Conservation (phyloP, 2,113 vertebrate species). For the Ameiurus melas region DNA sequence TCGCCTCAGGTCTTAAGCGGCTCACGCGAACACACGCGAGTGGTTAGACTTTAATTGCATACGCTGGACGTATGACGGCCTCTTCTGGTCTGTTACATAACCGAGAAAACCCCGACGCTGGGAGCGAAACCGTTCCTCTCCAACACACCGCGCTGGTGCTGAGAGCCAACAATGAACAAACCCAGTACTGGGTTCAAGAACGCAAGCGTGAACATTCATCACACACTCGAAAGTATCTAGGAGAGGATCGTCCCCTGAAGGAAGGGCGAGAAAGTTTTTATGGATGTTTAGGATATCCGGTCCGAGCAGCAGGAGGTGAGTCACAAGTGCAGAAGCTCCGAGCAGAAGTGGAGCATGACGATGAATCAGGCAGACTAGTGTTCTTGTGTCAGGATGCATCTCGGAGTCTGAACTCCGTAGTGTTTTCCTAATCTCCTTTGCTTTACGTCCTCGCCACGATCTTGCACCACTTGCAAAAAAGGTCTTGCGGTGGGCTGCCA, state of each 20-base stretch:
- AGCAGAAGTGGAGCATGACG: background rate
- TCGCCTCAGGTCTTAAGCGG: background rate
- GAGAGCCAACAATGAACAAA: background rate
- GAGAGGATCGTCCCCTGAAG: no score
- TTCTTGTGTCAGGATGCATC: background rate
- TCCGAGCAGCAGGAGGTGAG: background rate
- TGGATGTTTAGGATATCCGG: background rate
- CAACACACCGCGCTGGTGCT: background rate
- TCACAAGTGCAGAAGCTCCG: background rate
- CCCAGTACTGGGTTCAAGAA: no score
- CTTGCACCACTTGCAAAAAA: background rate
- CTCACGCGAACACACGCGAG: background rate
- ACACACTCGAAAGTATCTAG: background rate
- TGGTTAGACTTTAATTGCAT: slow-evolving; percentile 16
- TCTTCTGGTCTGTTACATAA: slow-evolving; percentile 6
- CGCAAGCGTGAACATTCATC: background rate
- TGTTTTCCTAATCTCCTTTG: background rate
- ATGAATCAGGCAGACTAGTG: background rate
- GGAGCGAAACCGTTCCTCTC: background rate
- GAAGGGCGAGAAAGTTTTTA: background rate
- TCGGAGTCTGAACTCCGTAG: background rate
- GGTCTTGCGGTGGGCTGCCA: background rate
- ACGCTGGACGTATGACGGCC: background rate
- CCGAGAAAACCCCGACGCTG: background rate
- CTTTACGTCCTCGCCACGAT: background rate